Evolutionary conservation across 2,113 vertebrate species (phyloP), one percentile per base, ranked within the genome.

Genomic region (Struthio camelus): DNA sequence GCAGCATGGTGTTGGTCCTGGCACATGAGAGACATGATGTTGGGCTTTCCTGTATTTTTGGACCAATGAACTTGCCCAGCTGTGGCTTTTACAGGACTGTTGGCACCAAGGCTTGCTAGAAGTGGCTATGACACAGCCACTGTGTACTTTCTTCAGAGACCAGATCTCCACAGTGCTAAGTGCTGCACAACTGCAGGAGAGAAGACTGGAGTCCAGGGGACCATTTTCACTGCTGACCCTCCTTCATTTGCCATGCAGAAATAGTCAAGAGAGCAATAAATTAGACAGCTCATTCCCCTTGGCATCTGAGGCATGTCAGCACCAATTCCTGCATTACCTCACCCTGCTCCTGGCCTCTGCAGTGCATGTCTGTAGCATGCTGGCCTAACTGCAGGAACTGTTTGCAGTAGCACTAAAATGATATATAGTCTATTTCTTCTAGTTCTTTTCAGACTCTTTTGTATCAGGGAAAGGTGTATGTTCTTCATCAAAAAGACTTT

Each of bases 331-430:
- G 62, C 27, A 23, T 42, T 8, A 7, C 30, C 65, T 38, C 42
- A 6, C 50, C 70, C 61, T 17, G 32, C 34, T 65, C 38, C 59
- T 12, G 16, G 46, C 22, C 25, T 16, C 59, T n/a, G 38, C 48
- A 6, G 32, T 19, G 70, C 59, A 1, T 4, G 19, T 12, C 46
- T 4, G 27, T 20, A 50, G 73, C 46, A 9, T 38, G 1, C 46
- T 8, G 0, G 1, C 12, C 73, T 11, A 5, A 8, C 14, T 3
- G 0, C 30, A 36, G 38, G 10, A 30, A 16, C 85, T 16, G n/a
- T 61, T 16, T 46, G 46, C 46, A 27, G 5, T 14, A 6, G 28
- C 17, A 17, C 36, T 28, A 6, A 34, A 24, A 18, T 10, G 5
- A 15, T 1, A 16, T 5, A 11, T 14, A 4, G 0, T 23, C 17